Evolutionary conservation across 2,113 vertebrate genomes (phyloP).

Genomic region (Pipa parva): DNA sequence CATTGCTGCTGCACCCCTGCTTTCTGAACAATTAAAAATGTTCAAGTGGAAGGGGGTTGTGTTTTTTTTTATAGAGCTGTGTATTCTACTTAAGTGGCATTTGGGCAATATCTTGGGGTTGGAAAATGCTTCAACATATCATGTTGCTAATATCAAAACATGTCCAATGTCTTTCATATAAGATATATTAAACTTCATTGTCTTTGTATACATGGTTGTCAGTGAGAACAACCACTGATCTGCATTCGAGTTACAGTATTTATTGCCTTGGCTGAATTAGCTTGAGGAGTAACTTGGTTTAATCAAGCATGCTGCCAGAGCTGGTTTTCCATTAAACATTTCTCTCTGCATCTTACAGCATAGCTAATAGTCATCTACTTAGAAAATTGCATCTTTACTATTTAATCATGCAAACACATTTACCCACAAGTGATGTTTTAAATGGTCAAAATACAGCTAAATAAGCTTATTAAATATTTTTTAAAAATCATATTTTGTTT

Average conservation of each 20-base stretch:
- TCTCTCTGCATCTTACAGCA: conserved; percentile 38
- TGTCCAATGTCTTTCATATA: no score
- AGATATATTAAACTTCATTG: no score
- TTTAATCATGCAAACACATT: conserved; percentile 42
- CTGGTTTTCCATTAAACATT: conserved; percentile 37
- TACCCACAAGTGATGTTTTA: conserved; percentile 32
- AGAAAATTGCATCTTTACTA: conserved; percentile 36
- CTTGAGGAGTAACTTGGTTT: conserved; percentile 16
- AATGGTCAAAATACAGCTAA: conserved; percentile 13
- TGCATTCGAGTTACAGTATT: conserved; percentile 6
- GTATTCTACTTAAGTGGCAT: no score
- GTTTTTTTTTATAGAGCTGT: no score
- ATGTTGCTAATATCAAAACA: no score
- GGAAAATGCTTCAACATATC: no score
- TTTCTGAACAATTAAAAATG: no score
- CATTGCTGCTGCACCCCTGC: no score
- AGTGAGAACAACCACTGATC: neutral
- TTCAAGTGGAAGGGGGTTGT: no score
- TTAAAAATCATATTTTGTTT: no score
- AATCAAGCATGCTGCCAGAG: conserved; percentile 41
- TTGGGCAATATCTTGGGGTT: no score
- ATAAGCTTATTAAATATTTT: neutral
- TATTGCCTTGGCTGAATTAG: conserved; percentile 38
- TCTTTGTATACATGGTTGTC: no score
- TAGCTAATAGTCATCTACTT: conserved; percentile 39